Percentiles rank a stretch among this genome's conserved stretches.
These are phyloP conservation scores for Oreochromis aureus DNA, from an alignment of 2,113 vertebrate genomes.

Conservation along the genomic window DNA sequence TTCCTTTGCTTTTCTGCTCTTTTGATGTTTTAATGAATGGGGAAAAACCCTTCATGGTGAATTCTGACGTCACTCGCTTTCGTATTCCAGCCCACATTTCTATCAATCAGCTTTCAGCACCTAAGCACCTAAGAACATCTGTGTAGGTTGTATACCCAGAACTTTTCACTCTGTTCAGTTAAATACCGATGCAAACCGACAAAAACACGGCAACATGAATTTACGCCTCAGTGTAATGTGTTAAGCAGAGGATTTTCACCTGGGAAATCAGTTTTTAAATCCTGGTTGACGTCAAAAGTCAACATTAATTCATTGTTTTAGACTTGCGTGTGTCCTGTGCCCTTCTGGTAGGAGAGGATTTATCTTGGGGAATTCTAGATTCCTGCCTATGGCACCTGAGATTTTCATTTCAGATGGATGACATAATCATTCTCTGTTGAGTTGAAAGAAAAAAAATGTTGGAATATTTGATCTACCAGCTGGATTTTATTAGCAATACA, in stretches of 20 bases:
- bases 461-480: slow-evolving; percentile 70
- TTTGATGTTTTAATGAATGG: background rate
- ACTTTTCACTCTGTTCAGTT: background rate
- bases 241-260: background rate
- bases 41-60: background rate
- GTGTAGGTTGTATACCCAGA: background rate
- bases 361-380: background rate
- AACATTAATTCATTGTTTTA: background rate
- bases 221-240: background rate
- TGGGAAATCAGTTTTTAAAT: background rate
- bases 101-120: background rate
- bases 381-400: background rate
- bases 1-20: background rate
- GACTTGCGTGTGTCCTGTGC: background rate
- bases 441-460: background rate
- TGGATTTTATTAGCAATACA: slow-evolving; percentile 91
- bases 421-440: background rate
- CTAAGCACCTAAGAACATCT: background rate
- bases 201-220: background rate
- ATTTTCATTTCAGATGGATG: background rate
- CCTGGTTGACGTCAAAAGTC: background rate
- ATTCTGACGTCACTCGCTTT: background rate
- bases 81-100: background rate
- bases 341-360: background rate
- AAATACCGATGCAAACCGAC: background rate